A percentile compares a stretch with the other conserved stretches of the same genome.
These are phyloP conservation scores for Chironex yamaguchii DNA, from an alignment of 30 jellyfish, hydroid and myxozoan genomes.

Conservation along the genomic window DNA sequence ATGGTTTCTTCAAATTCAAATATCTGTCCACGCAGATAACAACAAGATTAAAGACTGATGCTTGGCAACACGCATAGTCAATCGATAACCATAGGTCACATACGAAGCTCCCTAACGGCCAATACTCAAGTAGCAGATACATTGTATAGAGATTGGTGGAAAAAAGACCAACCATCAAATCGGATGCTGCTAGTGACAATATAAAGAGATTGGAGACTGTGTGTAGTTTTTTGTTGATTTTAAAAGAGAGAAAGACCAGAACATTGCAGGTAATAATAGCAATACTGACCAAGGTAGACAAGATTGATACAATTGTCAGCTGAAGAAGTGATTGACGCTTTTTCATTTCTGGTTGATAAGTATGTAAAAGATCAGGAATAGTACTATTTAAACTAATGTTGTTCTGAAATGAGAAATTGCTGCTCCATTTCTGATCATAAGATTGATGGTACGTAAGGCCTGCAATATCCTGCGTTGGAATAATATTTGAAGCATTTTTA, in stretches of 20 bases:
- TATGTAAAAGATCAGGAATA: no score
- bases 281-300: not conserved
- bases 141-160: not conserved
- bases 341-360: no score
- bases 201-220: constrained; percentile 3
- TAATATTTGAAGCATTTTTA: no score
- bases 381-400: no score
- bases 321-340: no score
- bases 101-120: constrained; percentile 11
- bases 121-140: not conserved
- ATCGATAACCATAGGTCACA: constrained; percentile 21
- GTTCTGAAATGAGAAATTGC: no score
- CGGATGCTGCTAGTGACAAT: constrained; percentile 25
- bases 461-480: no score
- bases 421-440: no score
- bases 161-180: not conserved
- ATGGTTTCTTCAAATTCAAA: not conserved
- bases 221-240: not conserved
- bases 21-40: constrained; percentile 24
- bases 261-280: not conserved
- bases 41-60: constrained; percentile 17
- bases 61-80: constrained; percentile 23
- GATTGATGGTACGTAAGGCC: no score
- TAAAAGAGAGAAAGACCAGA: not conserved
- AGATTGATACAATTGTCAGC: not conserved